These are phyloP conservation scores for Carapus acus DNA, from an alignment of 2,797 vertebrate species.

Conservation along the genomic window DNA sequence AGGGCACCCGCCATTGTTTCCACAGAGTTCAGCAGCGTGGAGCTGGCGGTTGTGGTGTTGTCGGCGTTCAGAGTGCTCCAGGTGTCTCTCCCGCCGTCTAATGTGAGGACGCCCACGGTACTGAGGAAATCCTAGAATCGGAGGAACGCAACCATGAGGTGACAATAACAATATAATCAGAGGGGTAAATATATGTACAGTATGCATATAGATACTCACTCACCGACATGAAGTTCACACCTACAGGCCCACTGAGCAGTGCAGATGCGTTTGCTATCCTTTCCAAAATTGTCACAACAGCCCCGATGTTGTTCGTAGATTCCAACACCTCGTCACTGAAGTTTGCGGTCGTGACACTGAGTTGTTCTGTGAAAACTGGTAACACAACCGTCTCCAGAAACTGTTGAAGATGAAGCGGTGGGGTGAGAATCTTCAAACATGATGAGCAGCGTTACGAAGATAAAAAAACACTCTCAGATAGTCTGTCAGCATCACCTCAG, in stretches of 20 bases:
- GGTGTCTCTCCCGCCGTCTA: not conserved
- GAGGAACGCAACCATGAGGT: slow-evolving; percentile 13
- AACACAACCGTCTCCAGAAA: slow-evolving; percentile 18
- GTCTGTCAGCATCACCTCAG: no score
- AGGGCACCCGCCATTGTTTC: slow-evolving; percentile 62
- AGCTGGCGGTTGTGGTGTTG: slow-evolving; percentile 30
- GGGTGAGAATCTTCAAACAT: not conserved
- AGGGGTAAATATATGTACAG: not conserved
- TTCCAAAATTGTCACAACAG: slow-evolving; percentile 67
- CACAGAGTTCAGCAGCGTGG: slow-evolving; percentile 65
- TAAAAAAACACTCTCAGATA: no score
- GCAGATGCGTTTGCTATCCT: slow-evolving; percentile 55
- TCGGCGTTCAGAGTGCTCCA: slow-evolving; percentile 67
- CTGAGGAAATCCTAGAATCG: slow-evolving; percentile 71
- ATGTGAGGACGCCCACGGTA: slow-evolving; percentile 63
- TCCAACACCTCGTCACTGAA: accelerated
- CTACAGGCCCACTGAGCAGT: not conserved
- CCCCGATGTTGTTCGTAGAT: slow-evolving; percentile 58
- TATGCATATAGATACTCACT: not conserved
- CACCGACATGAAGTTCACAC: slow-evolving; percentile 38
- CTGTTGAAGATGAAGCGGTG: slow-evolving; percentile 26
- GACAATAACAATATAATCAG: not conserved
- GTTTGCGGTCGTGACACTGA: not conserved
- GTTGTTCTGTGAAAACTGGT: slow-evolving; percentile 47
- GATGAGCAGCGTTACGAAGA: no score